Percentiles rank a stretch among this genome's conserved stretches.
phyloP scores from a whole-genome alignment of 2,113 vertebrate genomes.

The Aphyosemion australe region DNA sequence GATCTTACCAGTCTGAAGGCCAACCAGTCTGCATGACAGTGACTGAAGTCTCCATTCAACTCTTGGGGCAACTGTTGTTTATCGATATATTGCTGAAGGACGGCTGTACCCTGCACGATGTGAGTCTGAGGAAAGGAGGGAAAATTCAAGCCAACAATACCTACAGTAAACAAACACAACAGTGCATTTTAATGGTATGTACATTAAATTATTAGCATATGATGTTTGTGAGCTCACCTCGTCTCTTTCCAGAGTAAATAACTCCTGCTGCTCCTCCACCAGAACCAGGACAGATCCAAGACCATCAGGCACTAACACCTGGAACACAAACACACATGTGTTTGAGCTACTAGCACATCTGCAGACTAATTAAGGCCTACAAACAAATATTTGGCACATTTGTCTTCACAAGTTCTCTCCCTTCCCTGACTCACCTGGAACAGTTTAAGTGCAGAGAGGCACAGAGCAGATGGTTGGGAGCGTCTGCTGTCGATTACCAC shows the following conservation, averaged over 20 bases:
- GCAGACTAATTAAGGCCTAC: conserved; percentile 27
- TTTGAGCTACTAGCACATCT: conserved; percentile 20
- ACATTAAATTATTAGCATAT: neutral
- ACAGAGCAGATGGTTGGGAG: conserved; percentile 63
- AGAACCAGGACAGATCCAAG: conserved; percentile 77
- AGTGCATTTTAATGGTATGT: neutral
- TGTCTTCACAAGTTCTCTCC: neutral
- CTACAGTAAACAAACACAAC: neutral
- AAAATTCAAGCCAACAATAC: neutral
- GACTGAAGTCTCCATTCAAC: conserved; percentile 81
- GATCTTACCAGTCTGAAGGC: conserved; percentile 80
- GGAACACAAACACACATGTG: conserved; percentile 47
- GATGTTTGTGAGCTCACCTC: conserved; percentile 66
- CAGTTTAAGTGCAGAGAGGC: conserved; percentile 71
- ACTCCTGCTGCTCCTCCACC: conserved; percentile 72
- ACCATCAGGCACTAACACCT: conserved; percentile 59
- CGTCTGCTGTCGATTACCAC: conserved; percentile 83
- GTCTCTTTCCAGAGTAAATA: conserved; percentile 54
- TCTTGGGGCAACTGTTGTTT: conserved; percentile 81
- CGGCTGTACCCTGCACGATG: conserved; percentile 65
- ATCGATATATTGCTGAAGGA: conserved; percentile 83
- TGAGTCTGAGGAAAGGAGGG: conserved; percentile 69
- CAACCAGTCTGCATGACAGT: conserved; percentile 83
- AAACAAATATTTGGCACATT: conserved; percentile 31
- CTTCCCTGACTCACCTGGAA: conserved; percentile 75